Conservation (phyloP, 2,888 invertebrate genomes). For the Megamerina dolium region DNA sequence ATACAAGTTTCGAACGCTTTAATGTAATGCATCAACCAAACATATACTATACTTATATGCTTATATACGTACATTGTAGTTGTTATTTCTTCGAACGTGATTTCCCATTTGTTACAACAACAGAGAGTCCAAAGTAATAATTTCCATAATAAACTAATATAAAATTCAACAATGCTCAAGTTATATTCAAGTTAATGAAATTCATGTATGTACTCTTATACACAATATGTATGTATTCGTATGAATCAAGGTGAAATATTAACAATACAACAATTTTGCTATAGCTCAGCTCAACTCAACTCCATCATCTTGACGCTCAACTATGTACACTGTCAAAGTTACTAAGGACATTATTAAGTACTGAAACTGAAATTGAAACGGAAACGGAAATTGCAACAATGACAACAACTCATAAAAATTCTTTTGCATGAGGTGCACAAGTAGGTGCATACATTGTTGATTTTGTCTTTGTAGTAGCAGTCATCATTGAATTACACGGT, state of each 20-base stretch:
- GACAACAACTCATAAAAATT: slow-evolving; percentile 42
- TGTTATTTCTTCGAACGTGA: too few species aligned
- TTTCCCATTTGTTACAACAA: too few species aligned
- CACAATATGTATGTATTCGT: slow-evolving; percentile 23
- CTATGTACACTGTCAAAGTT: neutral
- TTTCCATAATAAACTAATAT: too few species aligned
- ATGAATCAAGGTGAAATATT: slow-evolving; percentile 40
- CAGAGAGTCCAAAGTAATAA: too few species aligned
- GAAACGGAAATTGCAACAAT: slow-evolving; percentile 21
- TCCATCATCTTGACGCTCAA: neutral
- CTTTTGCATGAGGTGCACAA: slow-evolving; percentile 21
- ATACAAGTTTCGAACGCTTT: too few species aligned
- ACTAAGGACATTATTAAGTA: neutral
- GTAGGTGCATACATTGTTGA: neutral
- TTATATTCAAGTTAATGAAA: slow-evolving; percentile 26
- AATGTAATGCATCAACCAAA: too few species aligned
- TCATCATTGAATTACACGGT: neutral
- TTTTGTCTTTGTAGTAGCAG: neutral
- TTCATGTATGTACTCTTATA: slow-evolving; percentile 23
- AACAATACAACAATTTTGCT: slow-evolving; percentile 30
- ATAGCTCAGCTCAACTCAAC: too few species aligned
- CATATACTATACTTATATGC: too few species aligned
- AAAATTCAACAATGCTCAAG: neutral
- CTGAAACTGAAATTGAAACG: neutral
- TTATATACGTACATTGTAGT: too few species aligned